These are phyloP conservation scores for Drosophila bocqueti DNA, from an alignment of 1,140 invertebrate species.

Conservation along the genomic window DNA sequence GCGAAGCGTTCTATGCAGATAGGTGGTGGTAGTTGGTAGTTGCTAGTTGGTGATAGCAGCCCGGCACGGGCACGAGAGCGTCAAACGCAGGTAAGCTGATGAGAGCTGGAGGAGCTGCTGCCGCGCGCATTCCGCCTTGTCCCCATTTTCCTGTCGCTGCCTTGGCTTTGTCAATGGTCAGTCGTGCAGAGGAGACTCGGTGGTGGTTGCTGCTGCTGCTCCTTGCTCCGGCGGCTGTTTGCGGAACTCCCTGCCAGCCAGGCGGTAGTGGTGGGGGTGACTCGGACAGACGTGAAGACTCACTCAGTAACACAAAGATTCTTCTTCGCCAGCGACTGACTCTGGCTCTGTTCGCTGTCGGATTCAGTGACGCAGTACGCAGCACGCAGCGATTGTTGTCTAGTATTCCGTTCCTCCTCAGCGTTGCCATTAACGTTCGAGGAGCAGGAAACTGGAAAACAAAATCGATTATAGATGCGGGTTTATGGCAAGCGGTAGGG, in stretches of 20 bases:
- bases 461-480: slow-evolving; percentile 78
- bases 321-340: slow-evolving; percentile 25
- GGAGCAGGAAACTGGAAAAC: slow-evolving; percentile 84
- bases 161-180: slow-evolving; percentile 37
- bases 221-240: slow-evolving; percentile 66
- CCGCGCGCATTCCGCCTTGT: slow-evolving; percentile 80
- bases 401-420: slow-evolving; percentile 79
- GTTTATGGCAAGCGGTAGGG: slow-evolving; percentile 45
- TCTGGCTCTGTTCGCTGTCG: slow-evolving; percentile 20
- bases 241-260: slow-evolving; percentile 60
- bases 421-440: slow-evolving; percentile 81
- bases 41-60: slow-evolving; percentile 41
- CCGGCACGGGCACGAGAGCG: slow-evolving; percentile 40
- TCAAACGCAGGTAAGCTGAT: slow-evolving; percentile 71
- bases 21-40: slow-evolving; percentile 44
- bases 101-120: slow-evolving; percentile 79
- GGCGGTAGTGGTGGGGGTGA: slow-evolving; percentile 48
- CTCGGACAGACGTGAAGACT: slow-evolving; percentile 82
- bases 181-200: slow-evolving; percentile 68
- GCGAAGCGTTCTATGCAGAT: slow-evolving; percentile 72
- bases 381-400: slow-evolving; percentile 33
- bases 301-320: slow-evolving; percentile 60
- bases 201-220: slow-evolving; percentile 80
- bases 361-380: slow-evolving; percentile 15
- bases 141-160: slow-evolving; percentile 60